Base-by-base conservation (phyloP, 2,888 invertebrate species). In the Ormyrus rosae region DNA sequence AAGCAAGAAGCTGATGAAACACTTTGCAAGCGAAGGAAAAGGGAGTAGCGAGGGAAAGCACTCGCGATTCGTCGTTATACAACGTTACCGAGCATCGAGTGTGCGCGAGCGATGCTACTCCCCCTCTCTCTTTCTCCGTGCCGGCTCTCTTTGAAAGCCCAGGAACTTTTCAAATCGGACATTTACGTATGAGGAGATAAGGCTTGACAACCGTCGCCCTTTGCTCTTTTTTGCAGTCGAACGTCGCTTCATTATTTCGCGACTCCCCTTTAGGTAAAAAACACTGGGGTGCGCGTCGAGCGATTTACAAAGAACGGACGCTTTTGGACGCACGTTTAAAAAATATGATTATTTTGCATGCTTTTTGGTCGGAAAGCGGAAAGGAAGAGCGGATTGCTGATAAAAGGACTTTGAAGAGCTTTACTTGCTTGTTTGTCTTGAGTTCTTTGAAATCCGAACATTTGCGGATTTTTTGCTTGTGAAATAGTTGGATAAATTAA, bases 61-160 rank as follows among this genome's bases (percentile, higher is more conserved):
- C 1, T 0, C 19, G 73, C 5, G 6, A 53, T 13, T 55, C 13
- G 10, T 34, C n/a, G 13, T 46, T 53, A 46, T 64, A 73, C 53
- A 46, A 73, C 72, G 13, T 72, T 72, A 72, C 63, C 53, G 72
- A 72, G 55, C 53, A 53, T 71, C 51, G 13, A 6, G 50, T 56
- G 13, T 53, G 5, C n/a, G 19, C 3, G 53, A 10, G 11, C 6
- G 4, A 6, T 19, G 19, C 19, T 2, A 19, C 19, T 19, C 19
- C 19, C 19, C 19, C 19, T 2, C 19, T 19, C 19, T 19, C 19
- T 19, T 19, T 19, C 19, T 19, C 19, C 19, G 19, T 19, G 19
- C 19, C 19, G 19, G 19, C 9, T 8, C 19, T 61, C 50, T 60
- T 19, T 8, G 10, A 50, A n/a, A 50, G 34, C 8, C 19, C 19